Evolutionary conservation across 2,797 vertebrate species (phyloP), one percentile per base, ranked within the genome.

Genomic region (Hemitrygon akajei): DNA sequence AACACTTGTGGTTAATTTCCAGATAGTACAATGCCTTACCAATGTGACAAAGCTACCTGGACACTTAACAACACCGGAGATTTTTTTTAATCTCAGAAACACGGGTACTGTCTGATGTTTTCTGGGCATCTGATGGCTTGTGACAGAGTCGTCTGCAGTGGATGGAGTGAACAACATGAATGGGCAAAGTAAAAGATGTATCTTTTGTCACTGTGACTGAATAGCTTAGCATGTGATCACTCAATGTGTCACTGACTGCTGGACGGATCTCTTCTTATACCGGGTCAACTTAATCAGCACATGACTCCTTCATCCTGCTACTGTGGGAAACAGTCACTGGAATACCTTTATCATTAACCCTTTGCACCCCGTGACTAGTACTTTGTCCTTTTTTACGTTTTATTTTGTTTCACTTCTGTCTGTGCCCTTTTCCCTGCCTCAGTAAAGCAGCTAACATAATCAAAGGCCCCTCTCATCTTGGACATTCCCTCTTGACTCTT

Each of bases 121-220:
- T 76, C 91, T 58, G 91, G 40, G 71, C 73, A 76, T 75, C 71
- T 76, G 91, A 93, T 93, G 71, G 73, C 69, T 30, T 93, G 91
- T 93, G 91, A 93, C 66, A 76, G 69, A 92, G 71, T 93, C 91
- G 75, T 76, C 73, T 40, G 73, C 71, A 93, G 71, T 58, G 25
- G 91, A n/a, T 75, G 71, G 69, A 71, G n/a, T 56, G 40, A 16
- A 27, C 71, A 75, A 56, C 71, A 56, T 47, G 91, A 93, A 93
- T 76, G 91, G 91, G 37, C 37, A 93, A 75, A 75, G 91, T 4
- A 76, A 76, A 75, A 58, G 91, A 30, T 58, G 91, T 69, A 93
- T 93, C 91, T 56, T 89, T 93, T 93, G 91, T 93, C 91, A 93
- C 71, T 76, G 91, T 93, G 91, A 93, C 91, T 2, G 47, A 76